phyloP scores from a whole-genome alignment of 1,140 invertebrate species.

The Penaeus vannamei region DNA sequence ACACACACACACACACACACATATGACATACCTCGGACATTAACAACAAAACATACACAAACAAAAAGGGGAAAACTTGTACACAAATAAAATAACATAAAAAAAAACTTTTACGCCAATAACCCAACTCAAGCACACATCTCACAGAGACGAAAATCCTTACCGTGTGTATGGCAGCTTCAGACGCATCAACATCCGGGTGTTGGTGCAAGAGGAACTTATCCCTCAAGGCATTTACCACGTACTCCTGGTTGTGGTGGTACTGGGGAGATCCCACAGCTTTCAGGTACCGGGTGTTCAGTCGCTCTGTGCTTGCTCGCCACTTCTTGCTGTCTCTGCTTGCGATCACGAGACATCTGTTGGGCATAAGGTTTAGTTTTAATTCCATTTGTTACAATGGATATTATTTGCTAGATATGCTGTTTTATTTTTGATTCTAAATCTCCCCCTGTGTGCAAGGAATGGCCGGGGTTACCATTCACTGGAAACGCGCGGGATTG shows the following conservation, averaged over 20 bases:
- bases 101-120: background rate
- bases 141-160: background rate
- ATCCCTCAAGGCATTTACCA: conserved; percentile 53
- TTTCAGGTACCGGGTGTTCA: conserved; percentile 31
- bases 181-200: conserved; percentile 32
- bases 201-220: conserved; percentile 21
- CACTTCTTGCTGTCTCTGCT: conserved; percentile 38
- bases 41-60: no score
- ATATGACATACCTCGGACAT: no score
- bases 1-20: no score
- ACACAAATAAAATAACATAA: no score
- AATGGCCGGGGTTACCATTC: no score
- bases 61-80: no score
- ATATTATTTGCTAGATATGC: no score
- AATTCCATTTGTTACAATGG: no score
- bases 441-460: no score
- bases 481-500: no score
- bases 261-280: background rate
- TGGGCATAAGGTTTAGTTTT: no score
- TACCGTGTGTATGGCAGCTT: conserved; percentile 37
- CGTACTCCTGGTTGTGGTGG: conserved; percentile 55
- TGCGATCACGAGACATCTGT: conserved; percentile 49
- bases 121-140: background rate
- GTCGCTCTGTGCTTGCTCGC: conserved; percentile 33
- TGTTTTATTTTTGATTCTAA: no score